A percentile compares a stretch with the other conserved stretches of the same genome.
These are phyloP conservation scores for Tetrao urogallus DNA, from an alignment of 2,113 vertebrate genomes.

Conservation along the genomic window DNA sequence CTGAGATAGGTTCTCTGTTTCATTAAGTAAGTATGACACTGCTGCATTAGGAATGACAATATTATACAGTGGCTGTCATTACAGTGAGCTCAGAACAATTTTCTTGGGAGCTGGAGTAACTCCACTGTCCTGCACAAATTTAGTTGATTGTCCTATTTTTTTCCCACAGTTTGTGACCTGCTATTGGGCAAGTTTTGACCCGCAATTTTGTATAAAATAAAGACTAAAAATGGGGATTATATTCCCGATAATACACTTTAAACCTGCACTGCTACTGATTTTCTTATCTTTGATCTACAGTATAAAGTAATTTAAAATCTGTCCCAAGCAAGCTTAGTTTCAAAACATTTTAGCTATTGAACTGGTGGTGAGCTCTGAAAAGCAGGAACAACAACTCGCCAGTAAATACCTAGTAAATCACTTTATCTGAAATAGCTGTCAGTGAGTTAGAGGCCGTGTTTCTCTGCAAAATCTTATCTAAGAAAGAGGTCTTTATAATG, in stretches of 20 bases:
- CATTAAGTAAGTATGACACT: not conserved
- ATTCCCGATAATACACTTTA: conserved; percentile 1
- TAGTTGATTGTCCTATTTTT: not conserved
- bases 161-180: not conserved
- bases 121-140: not conserved
- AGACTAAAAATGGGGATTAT: not conserved
- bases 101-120: conserved; percentile 7
- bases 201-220: conserved; percentile 14
- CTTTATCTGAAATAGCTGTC: not conserved
- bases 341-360: not conserved
- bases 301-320: not conserved
- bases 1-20: not conserved
- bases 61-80: not conserved
- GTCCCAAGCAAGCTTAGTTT: not conserved
- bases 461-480: not conserved
- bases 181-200: conserved; percentile 1
- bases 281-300: conserved; percentile 43
- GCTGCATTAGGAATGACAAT: not conserved
- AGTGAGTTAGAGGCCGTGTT: not conserved
- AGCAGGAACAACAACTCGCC: not conserved
- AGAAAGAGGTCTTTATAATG: not conserved
- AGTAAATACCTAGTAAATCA: not conserved
- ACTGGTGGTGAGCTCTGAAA: not conserved
- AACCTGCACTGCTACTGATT: not conserved
- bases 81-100: conserved; percentile 12